Evolutionary conservation across 2,113 vertebrate genomes (phyloP).

Genomic region (Sorex araneus): DNA sequence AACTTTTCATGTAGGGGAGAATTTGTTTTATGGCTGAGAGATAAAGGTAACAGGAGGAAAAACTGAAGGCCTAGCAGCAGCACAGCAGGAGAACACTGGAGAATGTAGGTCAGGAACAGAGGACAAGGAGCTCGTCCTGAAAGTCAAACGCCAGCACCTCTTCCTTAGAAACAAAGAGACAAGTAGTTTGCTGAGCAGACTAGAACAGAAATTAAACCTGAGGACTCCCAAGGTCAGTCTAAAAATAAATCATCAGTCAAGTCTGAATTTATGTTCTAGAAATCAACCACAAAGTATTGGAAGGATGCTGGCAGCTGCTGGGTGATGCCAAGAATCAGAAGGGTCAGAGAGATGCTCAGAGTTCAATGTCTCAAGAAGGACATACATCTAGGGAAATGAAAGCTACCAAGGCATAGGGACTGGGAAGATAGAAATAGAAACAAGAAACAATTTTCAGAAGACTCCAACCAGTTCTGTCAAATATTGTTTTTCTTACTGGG

Average conservation of each 20-base stretch:
- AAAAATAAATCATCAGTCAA: constrained; percentile 17
- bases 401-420: too few species aligned
- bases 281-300: background rate
- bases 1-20: background rate
- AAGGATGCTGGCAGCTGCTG: background rate
- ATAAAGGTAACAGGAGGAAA: background rate
- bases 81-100: background rate
- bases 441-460: background rate
- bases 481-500: background rate
- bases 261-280: background rate
- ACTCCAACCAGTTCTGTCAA: background rate
- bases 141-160: background rate
- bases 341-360: background rate
- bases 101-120: background rate
- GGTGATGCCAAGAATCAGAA: background rate
- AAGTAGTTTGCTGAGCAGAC: background rate
- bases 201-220: background rate
- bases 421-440: too few species aligned
- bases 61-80: background rate
- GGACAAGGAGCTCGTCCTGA: background rate
- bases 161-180: background rate
- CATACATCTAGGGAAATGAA: background rate
- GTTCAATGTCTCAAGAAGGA: background rate
- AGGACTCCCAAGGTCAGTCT: background rate
- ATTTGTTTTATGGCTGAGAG: background rate